Conservation (phyloP, 2,113 vertebrate genomes). For the Sardina pilchardus region DNA sequence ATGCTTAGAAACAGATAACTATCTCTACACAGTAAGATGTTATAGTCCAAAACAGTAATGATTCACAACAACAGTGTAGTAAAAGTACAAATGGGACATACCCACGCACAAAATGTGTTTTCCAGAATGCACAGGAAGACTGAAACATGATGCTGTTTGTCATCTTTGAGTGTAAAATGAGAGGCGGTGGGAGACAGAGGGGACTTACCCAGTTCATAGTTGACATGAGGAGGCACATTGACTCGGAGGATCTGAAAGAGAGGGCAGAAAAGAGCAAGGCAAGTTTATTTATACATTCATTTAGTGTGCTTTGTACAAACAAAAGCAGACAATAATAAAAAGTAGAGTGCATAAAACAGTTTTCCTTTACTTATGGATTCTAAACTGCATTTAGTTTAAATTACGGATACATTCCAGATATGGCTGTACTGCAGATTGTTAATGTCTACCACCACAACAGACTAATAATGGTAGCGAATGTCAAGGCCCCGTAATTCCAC, state of each 20-base stretch:
- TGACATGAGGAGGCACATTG: slow-evolving; percentile 46
- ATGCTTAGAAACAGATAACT: neutral
- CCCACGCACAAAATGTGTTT: neutral
- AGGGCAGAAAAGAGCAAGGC: neutral
- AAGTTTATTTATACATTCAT: too few relatives aligned
- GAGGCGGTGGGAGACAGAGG: neutral
- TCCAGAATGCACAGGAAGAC: neutral
- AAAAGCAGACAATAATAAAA: too few relatives aligned
- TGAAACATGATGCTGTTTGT: neutral
- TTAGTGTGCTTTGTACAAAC: too few relatives aligned
- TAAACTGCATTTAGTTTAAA: neutral
- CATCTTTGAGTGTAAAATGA: neutral
- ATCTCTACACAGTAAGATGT: too few relatives aligned
- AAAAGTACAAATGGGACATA: neutral
- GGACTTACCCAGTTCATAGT: slow-evolving; percentile 73
- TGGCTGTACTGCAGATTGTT: neutral
- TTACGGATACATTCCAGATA: neutral
- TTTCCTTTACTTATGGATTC: neutral
- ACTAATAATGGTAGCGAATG: neutral
- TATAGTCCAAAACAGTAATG: too few relatives aligned
- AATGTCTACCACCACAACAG: neutral
- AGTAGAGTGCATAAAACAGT: neutral
- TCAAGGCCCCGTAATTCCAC: neutral
- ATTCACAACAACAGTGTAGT: too few relatives aligned
- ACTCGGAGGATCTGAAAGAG: slow-evolving; percentile 68